Evolutionary conservation across 1,140 invertebrate species (phyloP).

Genomic region (Onthophagus taurus): DNA sequence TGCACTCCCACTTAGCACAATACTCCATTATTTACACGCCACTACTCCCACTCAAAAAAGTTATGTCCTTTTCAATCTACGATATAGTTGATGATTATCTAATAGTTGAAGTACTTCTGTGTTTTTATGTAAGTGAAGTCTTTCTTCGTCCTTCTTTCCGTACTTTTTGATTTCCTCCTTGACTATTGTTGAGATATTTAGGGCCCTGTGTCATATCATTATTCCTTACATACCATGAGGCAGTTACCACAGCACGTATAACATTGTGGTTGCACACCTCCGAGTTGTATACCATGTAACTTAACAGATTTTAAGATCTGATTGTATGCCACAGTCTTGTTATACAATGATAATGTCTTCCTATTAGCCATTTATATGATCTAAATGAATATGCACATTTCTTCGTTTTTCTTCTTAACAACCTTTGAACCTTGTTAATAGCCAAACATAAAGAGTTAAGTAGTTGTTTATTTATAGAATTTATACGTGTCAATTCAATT

Average conservation of each 20-base stretch:
- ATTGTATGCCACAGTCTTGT: neutral
- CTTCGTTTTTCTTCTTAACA: neutral
- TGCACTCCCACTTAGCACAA: too few species aligned
- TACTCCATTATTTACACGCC: too few species aligned
- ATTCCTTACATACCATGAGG: neutral
- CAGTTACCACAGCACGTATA: neutral
- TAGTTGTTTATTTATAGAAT: too few species aligned
- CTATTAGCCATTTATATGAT: neutral
- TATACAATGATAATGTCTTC: neutral
- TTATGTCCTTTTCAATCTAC: neutral
- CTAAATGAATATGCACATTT: neutral
- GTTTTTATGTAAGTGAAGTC: conserved; percentile 1
- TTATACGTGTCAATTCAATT: too few species aligned
- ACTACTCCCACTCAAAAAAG: too few species aligned
- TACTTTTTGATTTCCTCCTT: neutral
- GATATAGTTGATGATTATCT: neutral
- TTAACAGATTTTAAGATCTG: neutral
- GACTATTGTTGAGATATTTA: too few species aligned
- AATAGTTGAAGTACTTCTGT: neutral
- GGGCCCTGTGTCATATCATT: neutral
- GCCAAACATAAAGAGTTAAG: too few species aligned
- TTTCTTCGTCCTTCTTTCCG: neutral
- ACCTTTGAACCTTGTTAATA: too few species aligned
- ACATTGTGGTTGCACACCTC: neutral
- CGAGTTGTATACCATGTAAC: neutral